Evolutionary conservation across 2,113 vertebrate species (phyloP).

Genomic region (Leuciscus idus): DNA sequence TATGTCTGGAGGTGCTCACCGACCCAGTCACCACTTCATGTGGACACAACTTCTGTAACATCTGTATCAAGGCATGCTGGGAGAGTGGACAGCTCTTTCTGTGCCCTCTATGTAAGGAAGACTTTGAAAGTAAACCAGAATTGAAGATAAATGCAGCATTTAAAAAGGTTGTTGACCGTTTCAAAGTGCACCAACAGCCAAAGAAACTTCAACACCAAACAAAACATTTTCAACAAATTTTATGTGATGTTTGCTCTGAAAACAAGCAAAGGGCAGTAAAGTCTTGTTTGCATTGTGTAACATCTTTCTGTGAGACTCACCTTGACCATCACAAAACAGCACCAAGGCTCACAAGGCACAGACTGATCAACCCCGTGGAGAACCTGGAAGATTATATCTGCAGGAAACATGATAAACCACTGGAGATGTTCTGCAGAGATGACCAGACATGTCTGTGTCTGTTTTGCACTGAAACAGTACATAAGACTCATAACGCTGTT

Average conservation of each 20-base stretch:
- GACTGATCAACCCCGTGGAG: slow-evolving; percentile 68
- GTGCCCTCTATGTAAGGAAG: slow-evolving; percentile 42
- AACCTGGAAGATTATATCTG: slow-evolving; percentile 71
- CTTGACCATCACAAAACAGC: slow-evolving; percentile 68
- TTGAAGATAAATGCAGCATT: slow-evolving; percentile 38
- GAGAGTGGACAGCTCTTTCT: neutral
- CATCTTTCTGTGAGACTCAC: slow-evolving; percentile 73
- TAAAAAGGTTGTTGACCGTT: slow-evolving; percentile 19
- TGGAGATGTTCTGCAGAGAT: slow-evolving; percentile 69
- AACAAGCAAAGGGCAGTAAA: slow-evolving; percentile 64
- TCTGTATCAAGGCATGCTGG: slow-evolving; percentile 42
- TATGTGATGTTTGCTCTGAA: slow-evolving; percentile 69
- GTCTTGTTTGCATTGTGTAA: slow-evolving; percentile 72
- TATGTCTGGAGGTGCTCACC: slow-evolving; percentile 37
- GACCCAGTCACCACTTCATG: slow-evolving; percentile 41
- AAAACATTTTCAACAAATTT: slow-evolving; percentile 35
- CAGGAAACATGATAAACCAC: slow-evolving; percentile 62
- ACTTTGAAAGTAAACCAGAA: slow-evolving; percentile 21
- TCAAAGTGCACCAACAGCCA: slow-evolving; percentile 10
- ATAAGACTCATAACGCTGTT: slow-evolving; percentile 64
- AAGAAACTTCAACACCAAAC: neutral
- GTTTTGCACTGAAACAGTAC: slow-evolving; percentile 67
- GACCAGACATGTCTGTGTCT: slow-evolving; percentile 72
- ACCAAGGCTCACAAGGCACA: slow-evolving; percentile 64
- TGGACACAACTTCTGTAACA: slow-evolving; percentile 47